Conservation (phyloP, 2,888 invertebrate genomes). For the Sicus ferrugineus region DNA sequence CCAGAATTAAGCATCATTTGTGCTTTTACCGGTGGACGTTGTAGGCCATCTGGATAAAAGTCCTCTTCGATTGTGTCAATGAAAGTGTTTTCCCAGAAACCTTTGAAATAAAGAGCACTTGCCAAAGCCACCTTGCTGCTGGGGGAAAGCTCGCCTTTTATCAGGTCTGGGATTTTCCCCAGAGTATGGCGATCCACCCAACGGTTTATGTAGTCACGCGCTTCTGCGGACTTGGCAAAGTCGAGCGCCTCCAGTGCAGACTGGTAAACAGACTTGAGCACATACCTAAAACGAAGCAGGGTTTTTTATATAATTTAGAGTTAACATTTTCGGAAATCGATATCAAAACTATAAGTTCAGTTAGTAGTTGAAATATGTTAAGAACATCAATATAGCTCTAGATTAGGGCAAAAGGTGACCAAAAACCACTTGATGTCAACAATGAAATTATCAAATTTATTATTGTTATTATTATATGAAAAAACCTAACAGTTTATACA, state of each 20-base stretch:
- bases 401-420: too few species aligned
- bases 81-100: constrained; percentile 72
- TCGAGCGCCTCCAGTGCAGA: constrained; percentile 68
- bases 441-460: too few species aligned
- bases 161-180: constrained; percentile 69
- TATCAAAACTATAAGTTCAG: neutral
- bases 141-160: too few species aligned
- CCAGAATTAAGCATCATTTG: constrained; percentile 74
- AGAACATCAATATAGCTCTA: neutral
- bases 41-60: constrained; percentile 67
- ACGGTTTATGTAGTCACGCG: constrained; percentile 67
- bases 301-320: too few species aligned
- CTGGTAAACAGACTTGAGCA: constrained; percentile 66
- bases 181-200: constrained; percentile 70
- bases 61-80: constrained; percentile 64
- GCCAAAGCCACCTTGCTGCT: constrained; percentile 72
- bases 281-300: constrained; percentile 47
- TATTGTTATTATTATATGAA: too few species aligned
- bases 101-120: constrained; percentile 72
- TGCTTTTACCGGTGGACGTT: constrained; percentile 55
- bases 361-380: neutral
- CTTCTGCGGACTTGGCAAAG: constrained; percentile 63
- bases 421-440: too few species aligned
- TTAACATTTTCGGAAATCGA: too few species aligned
- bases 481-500: too few species aligned